phyloP scores from a whole-genome alignment of 2,797 vertebrate genomes.

The Thamnophis elegans region DNA sequence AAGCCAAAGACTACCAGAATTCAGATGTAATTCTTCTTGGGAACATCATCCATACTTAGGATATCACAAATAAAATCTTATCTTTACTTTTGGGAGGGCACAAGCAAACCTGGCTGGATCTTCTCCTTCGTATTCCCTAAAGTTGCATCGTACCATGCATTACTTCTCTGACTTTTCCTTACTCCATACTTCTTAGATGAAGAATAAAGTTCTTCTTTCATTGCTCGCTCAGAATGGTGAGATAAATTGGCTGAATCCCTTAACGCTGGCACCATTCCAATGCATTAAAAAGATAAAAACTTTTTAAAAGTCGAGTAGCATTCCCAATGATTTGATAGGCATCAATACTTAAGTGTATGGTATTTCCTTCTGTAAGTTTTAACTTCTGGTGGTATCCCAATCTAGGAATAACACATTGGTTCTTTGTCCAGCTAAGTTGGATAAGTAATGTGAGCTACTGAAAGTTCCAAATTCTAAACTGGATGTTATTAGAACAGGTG shows the following conservation, averaged over 20 bases:
- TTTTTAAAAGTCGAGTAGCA: not conserved
- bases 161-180: too few relatives aligned
- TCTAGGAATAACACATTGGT: not conserved
- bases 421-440: not conserved
- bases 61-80: not conserved
- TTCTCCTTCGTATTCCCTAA: not conserved
- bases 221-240: not conserved
- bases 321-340: not conserved
- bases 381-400: not conserved
- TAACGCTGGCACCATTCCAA: not conserved
- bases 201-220: not conserved
- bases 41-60: not conserved
- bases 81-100: not conserved
- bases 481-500: not conserved
- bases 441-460: not conserved
- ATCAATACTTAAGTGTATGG: not conserved
- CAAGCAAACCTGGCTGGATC: not conserved
- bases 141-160: not conserved
- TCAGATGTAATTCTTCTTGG: not conserved
- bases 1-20: not conserved
- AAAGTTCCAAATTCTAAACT: not conserved
- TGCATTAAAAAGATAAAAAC: not conserved
- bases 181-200: not conserved
- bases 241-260: not conserved
- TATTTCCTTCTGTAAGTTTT: not conserved